phyloP scores from a whole-genome alignment of 2,797 vertebrate genomes.

The Streptopelia turtur region DNA sequence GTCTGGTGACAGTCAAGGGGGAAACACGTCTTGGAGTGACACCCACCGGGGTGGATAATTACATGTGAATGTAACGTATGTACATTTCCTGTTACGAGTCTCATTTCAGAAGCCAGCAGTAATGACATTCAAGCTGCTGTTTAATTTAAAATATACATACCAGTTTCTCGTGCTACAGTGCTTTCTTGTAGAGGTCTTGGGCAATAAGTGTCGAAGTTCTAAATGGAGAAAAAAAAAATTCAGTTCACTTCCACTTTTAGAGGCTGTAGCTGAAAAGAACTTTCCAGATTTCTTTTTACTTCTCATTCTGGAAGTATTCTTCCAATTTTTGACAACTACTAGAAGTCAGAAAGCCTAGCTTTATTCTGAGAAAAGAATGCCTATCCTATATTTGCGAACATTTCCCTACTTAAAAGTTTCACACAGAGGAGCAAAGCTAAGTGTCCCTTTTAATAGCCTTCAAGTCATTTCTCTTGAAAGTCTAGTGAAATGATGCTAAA shows the following conservation, averaged over 20 bases:
- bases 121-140: not conserved
- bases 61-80: accelerated
- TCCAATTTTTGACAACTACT: not conserved
- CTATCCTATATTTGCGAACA: not conserved
- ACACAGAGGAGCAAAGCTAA: not conserved
- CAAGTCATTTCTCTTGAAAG: not conserved
- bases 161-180: slow-evolving; percentile 43
- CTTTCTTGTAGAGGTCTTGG: slow-evolving; percentile 72
- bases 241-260: not conserved
- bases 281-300: not conserved
- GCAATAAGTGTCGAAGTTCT: slow-evolving; percentile 83
- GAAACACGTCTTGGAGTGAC: not conserved
- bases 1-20: not conserved
- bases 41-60: not conserved
- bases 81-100: not conserved
- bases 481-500: not conserved
- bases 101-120: not conserved
- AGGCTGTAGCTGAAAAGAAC: not conserved
- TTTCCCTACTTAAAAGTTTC: not conserved
- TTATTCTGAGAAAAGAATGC: not conserved
- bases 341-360: not conserved
- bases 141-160: slow-evolving; percentile 36
- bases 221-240: not conserved
- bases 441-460: not conserved
- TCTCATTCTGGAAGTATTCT: not conserved